Percentiles rank a stretch among this genome's conserved stretches.
These are phyloP conservation scores for Apantesis nais DNA, from an alignment of 2,888 invertebrate genomes.

Conservation along the genomic window DNA sequence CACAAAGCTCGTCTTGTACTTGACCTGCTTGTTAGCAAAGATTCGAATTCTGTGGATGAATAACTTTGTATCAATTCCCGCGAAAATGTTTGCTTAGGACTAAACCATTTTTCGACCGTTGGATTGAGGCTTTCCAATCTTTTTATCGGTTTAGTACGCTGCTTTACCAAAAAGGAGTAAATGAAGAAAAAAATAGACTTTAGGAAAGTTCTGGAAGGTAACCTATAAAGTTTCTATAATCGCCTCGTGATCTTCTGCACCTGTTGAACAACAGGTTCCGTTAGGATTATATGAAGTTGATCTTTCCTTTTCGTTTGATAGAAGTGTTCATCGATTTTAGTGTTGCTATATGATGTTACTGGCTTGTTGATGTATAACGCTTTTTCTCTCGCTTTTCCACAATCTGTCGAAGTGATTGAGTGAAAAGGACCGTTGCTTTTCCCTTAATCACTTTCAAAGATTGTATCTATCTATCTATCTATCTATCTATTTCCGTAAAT, in stretches of 20 bases:
- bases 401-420: too few relatives aligned
- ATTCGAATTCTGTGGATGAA: neutral
- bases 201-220: neutral
- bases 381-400: neutral
- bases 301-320: neutral
- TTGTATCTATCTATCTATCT: too few relatives aligned
- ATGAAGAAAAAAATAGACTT: neutral
- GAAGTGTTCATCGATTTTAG: too few relatives aligned
- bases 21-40: neutral
- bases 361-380: neutral
- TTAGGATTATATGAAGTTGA: neutral
- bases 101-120: neutral
- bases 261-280: neutral
- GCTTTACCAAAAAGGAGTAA: neutral
- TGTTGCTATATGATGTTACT: neutral
- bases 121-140: neutral
- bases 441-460: too few relatives aligned
- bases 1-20: neutral
- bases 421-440: too few relatives aligned
- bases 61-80: slow-evolving; percentile 2
- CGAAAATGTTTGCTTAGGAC: slow-evolving; percentile 13
- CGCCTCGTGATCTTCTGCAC: neutral
- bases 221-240: neutral
- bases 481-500: too few relatives aligned
- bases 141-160: slow-evolving; percentile 1